These are phyloP conservation scores for Drosophila kohkoa DNA, from an alignment of 1,140 invertebrate species.

Conservation along the genomic window DNA sequence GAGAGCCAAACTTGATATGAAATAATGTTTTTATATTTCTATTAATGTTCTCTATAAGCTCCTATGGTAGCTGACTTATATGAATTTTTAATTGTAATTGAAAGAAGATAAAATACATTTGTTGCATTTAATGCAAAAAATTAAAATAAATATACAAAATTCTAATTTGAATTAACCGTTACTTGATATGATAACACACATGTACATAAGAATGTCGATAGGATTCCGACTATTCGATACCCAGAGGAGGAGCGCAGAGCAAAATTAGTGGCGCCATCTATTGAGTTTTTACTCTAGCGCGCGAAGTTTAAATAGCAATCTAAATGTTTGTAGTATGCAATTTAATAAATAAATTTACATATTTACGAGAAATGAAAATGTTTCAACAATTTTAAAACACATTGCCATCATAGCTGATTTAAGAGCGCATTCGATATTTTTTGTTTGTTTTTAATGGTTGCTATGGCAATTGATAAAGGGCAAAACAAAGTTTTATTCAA, in stretches of 20 bases:
- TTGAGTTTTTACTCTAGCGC: background rate
- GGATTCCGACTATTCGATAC: constrained; percentile 3
- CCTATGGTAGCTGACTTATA: too few species aligned
- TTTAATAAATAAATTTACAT: background rate
- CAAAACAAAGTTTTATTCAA: constrained; percentile 13
- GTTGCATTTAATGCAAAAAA: too few species aligned
- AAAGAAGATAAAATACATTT: too few species aligned
- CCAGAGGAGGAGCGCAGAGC: too few species aligned
- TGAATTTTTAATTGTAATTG: too few species aligned
- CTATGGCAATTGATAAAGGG: constrained; percentile 18
- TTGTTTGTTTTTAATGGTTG: constrained; percentile 29
- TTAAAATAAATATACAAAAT: too few species aligned
- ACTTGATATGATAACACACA: too few species aligned
- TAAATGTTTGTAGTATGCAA: too few species aligned
- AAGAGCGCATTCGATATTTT: background rate
- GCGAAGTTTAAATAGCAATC: background rate
- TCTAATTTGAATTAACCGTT: background rate
- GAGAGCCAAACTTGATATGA: background rate
- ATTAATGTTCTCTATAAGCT: too few species aligned
- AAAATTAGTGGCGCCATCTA: constrained; percentile 15
- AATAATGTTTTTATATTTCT: background rate
- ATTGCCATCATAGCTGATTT: background rate
- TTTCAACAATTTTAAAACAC: background rate
- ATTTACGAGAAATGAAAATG: too few species aligned
- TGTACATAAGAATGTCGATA: background rate